Evolutionary conservation across 2,113 vertebrate species (phyloP), one percentile per base, ranked within the genome.

Genomic region (Nothocercus nigrocapillus): DNA sequence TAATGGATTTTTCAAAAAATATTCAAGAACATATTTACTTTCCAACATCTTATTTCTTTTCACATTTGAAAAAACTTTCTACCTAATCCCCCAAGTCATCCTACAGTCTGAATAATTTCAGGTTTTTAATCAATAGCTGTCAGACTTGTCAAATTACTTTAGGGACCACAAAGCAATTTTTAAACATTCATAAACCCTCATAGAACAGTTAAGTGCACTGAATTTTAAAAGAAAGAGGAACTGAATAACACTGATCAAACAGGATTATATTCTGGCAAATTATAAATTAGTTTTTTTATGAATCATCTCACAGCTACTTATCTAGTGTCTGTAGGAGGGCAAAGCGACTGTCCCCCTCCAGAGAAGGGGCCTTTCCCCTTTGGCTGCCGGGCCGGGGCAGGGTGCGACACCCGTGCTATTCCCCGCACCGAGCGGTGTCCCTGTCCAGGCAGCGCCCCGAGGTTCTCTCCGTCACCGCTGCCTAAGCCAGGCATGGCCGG

Each of bases 81-180:
- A 90, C 94, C 96, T 96, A 98, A 98, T 97, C 97, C 97, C 97
- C 85, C 90, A 97, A 98, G 96, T 97, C 97, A 97, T 97, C 96
- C 92, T 73, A 93, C 94, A 97, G 95, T 95, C 97, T 97, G 97
- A 98, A 98, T 98, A 98, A 98, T 98, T 98, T 95, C 89, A 82
- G 96, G 97, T 94, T 98, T 98, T 98, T 98, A 98, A 98, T 98
- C 98, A 98, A 98, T 98, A 98, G 97, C 97, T 98, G 98, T 98
- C 98, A 98, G 97, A 98, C 96, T 97, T 97, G 97, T 98, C 98
- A 98, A 98, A 98, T 98, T 98, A 98, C 98, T 98, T 98, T 96
- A 97, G 98, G 98, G 98, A 98, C 97, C 94, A 79, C 97, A 97
- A 97, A 97, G 97, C 97, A 97, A 98, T 98, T 98, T 98, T 98